These are phyloP conservation scores for Melinopterus prodromus DNA, from an alignment of 2,888 invertebrate genomes.

Conservation along the genomic window DNA sequence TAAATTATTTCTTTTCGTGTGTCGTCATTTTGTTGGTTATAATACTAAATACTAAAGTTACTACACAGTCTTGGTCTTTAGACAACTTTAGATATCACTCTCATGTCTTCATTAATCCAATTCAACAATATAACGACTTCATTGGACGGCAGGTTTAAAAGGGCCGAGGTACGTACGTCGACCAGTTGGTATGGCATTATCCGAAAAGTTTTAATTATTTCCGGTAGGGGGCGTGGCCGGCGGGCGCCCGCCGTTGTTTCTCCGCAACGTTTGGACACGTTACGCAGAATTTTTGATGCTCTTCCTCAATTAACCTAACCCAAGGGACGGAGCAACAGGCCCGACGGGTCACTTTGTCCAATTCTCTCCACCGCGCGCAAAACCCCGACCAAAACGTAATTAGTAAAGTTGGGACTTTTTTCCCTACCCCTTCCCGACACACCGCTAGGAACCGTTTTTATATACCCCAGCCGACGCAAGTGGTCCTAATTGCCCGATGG, in stretches of 20 bases:
- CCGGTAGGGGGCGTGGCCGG: not conserved
- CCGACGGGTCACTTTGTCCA: not conserved
- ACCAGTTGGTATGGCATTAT: not conserved
- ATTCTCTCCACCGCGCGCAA: not conserved
- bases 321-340: not conserved
- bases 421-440: not conserved
- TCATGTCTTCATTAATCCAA: not conserved
- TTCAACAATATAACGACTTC: not conserved
- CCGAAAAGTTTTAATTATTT: slow-evolving; percentile 4
- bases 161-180: not conserved
- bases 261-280: not conserved
- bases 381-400: not conserved
- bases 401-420: not conserved
- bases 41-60: too few species aligned
- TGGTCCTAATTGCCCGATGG: not conserved
- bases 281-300: not conserved
- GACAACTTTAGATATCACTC: too few species aligned
- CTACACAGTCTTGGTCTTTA: too few species aligned
- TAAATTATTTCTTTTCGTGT: too few species aligned
- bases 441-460: not conserved
- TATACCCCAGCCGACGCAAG: not conserved
- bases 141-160: not conserved
- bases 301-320: not conserved
- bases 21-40: too few species aligned
- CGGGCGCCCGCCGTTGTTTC: not conserved